These are phyloP conservation scores for Echeneis naucrates DNA, from an alignment of 2,797 vertebrate species.

Conservation along the genomic window DNA sequence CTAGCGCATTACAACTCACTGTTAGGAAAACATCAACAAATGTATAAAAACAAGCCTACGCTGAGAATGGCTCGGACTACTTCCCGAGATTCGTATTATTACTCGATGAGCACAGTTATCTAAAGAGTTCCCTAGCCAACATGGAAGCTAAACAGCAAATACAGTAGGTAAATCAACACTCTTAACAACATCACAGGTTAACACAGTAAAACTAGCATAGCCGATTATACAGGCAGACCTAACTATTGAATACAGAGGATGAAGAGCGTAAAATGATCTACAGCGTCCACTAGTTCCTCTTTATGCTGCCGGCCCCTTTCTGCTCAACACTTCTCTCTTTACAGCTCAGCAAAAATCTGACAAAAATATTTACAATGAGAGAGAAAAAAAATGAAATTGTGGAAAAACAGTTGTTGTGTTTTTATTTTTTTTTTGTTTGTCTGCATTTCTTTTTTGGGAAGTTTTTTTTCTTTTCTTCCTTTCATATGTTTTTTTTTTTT, in stretches of 20 bases:
- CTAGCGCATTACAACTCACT: constrained; percentile 73
- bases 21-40: constrained; percentile 74
- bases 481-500: constrained; percentile 62
- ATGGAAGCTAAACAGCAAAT: constrained; percentile 75
- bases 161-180: constrained; percentile 82
- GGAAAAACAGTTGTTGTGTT: constrained; percentile 87
- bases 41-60: constrained; percentile 73
- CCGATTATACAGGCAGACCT: constrained; percentile 75
- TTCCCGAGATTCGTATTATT: constrained; percentile 62
- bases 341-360: constrained; percentile 86
- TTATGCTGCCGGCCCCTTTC: constrained; percentile 87
- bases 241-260: constrained; percentile 68
- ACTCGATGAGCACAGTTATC: constrained; percentile 68
- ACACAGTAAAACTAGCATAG: constrained; percentile 77
- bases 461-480: constrained; percentile 68
- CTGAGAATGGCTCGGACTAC: constrained; percentile 64
- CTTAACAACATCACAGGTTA: constrained; percentile 79
- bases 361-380: constrained; percentile 92
- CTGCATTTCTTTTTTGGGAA: constrained; percentile 70
- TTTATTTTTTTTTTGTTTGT: constrained; percentile 75
- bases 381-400: constrained; percentile 86
- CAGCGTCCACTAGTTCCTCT: constrained; percentile 80
- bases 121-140: constrained; percentile 69
- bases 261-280: constrained; percentile 54
- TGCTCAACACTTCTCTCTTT: constrained; percentile 86